Conservation (phyloP, 2,888 invertebrate species). For the Lamellibrachia satsuma region DNA sequence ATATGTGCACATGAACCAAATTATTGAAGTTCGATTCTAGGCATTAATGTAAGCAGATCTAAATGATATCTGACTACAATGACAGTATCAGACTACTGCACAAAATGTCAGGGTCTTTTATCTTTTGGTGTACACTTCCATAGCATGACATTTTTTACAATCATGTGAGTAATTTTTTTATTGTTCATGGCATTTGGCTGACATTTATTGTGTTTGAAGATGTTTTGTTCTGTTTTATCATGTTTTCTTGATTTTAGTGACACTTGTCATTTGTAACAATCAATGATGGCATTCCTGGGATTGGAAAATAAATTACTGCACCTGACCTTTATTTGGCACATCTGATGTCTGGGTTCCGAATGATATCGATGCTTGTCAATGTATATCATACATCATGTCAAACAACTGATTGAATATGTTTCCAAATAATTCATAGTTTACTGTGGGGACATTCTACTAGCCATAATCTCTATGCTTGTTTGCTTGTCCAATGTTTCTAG, state of each 20-base stretch:
- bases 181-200: neutral
- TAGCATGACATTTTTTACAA: neutral
- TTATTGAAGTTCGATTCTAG: neutral
- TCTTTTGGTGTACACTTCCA: neutral
- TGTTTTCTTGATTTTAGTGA: neutral
- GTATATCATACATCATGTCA: neutral
- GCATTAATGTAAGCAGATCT: neutral
- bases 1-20: neutral
- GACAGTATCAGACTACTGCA: neutral
- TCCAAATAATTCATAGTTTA: neutral
- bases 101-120: neutral
- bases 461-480: neutral
- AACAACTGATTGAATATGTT: neutral
- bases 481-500: neutral
- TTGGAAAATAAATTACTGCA: neutral
- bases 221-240: neutral
- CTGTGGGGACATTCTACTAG: neutral
- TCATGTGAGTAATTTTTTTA: neutral
- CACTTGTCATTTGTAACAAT: neutral
- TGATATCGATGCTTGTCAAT: neutral
- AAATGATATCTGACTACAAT: neutral
- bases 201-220: neutral
- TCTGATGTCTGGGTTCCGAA: neutral
- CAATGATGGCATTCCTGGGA: neutral
- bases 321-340: neutral